phyloP scores from a whole-genome alignment of 2,113 vertebrate genomes.

The Forbesichthys papilliferus region DNA sequence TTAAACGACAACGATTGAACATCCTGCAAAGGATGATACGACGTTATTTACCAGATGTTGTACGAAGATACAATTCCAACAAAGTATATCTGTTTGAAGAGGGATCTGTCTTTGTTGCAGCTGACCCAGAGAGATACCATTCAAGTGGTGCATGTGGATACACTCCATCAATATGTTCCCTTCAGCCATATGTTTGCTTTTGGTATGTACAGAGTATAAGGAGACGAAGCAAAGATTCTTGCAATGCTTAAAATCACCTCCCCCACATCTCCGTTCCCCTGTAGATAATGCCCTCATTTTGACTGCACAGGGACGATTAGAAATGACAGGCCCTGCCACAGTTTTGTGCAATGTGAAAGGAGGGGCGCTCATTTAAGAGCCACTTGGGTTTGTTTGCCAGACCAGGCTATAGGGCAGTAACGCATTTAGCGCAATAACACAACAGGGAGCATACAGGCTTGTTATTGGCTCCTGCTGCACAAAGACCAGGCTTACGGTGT shows the following conservation, averaged over 20 bases:
- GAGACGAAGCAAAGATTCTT: not conserved
- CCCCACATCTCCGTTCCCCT: not conserved
- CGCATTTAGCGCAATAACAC: constrained; percentile 17
- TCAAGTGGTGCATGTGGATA: no score
- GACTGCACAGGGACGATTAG: constrained; percentile 6
- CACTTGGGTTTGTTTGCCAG: constrained; percentile 27
- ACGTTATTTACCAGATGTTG: no score
- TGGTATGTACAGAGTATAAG: not conserved
- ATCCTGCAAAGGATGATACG: no score
- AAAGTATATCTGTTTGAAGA: constrained; percentile 1
- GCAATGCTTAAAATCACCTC: not conserved
- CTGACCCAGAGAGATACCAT: not conserved
- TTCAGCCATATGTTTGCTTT: not conserved
- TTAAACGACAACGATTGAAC: no score
- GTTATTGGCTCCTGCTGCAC: not conserved
- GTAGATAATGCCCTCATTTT: constrained; percentile 9
- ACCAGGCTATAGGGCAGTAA: constrained; percentile 12
- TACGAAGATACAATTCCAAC: no score
- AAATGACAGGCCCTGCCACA: constrained; percentile 9
- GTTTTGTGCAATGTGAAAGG: not conserved
- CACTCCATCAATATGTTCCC: not conserved
- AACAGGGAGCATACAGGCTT: not conserved
- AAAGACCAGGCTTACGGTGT: not conserved
- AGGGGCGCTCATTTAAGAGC: constrained; percentile 6
- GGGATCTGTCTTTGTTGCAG: constrained; percentile 4